A percentile compares a stretch with the other conserved stretches of the same genome.
Evolutionary conservation across 2,113 vertebrate genomes (phyloP).

Genomic region (Passer montanus): DNA sequence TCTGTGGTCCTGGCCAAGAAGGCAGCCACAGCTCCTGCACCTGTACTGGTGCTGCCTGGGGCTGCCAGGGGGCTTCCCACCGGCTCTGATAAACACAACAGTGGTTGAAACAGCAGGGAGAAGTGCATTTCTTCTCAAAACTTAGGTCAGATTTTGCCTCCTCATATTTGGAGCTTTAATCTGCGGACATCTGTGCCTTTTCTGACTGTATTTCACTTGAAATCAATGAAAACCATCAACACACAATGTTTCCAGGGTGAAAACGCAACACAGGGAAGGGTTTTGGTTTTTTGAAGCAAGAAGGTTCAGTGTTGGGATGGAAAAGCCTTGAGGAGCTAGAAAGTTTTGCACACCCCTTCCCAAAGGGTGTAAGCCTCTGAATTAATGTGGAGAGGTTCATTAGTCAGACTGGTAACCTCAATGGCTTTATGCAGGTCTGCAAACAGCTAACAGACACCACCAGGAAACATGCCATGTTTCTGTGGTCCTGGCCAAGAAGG

Average conservation of each 20-base stretch:
- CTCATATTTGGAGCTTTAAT: neutral
- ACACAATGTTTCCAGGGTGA: neutral
- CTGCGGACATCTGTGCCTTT: rapidly evolving
- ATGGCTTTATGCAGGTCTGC: neutral
- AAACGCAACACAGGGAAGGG: neutral
- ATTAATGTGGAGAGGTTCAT: neutral
- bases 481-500: neutral
- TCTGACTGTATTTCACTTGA: neutral
- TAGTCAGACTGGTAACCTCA: neutral
- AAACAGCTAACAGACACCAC: neutral
- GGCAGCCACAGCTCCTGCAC: neutral
- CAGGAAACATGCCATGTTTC: neutral
- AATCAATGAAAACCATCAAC: neutral
- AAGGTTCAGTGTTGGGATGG: neutral
- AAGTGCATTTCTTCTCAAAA: neutral
- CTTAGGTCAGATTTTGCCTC: neutral
- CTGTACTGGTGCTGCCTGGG: neutral
- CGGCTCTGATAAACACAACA: neutral
- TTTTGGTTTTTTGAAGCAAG: neutral
- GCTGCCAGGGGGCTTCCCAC: neutral
- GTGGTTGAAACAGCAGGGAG: neutral
- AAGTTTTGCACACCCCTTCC: neutral
- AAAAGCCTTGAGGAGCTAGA: neutral
- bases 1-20: neutral
- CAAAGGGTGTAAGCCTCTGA: neutral